These are phyloP conservation scores for Pseudoips prasinana DNA, from an alignment of 2,888 invertebrate species.

Conservation along the genomic window DNA sequence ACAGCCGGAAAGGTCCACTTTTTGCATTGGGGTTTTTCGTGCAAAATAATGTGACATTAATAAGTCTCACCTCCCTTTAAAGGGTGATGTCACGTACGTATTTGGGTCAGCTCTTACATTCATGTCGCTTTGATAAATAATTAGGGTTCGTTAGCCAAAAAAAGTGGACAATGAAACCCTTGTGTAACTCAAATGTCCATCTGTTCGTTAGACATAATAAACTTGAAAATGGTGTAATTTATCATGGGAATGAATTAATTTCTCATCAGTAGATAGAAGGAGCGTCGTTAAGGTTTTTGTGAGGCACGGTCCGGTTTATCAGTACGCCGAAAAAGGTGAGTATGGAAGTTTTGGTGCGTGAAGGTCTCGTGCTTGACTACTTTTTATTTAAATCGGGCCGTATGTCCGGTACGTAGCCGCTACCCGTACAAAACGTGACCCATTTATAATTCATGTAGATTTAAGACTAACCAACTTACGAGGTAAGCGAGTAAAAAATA, in stretches of 20 bases:
- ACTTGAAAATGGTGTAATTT: constrained; percentile 19
- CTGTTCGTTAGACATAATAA: constrained; percentile 26
- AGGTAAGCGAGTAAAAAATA: constrained; percentile 16
- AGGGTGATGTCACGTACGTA: constrained; percentile 53
- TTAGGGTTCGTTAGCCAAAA: constrained; percentile 33
- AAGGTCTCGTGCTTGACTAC: constrained; percentile 24
- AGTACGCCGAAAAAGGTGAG: constrained; percentile 11
- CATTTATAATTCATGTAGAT: constrained; percentile 36
- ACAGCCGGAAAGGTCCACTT: constrained; percentile 58
- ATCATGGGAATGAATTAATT: constrained; percentile 21
- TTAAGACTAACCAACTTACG: constrained; percentile 30
- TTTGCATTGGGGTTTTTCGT: constrained; percentile 55
- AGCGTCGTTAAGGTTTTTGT: constrained; percentile 20
- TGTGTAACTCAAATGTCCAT: constrained; percentile 28
- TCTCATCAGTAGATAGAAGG: constrained; percentile 10
- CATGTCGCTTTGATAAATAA: constrained; percentile 47
- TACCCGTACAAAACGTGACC: constrained; percentile 37
- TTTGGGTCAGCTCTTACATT: constrained; percentile 50
- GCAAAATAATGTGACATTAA: constrained; percentile 67
- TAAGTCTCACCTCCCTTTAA: constrained; percentile 61
- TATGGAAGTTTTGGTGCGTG: constrained; percentile 13
- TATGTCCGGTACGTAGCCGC: constrained; percentile 24
- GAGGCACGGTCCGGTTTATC: constrained; percentile 14
- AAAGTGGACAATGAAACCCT: constrained; percentile 25
- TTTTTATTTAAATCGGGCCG: constrained; percentile 42